Base-by-base conservation (phyloP, 1,140 invertebrate species). In the Tetragonula clypearis region DNA sequence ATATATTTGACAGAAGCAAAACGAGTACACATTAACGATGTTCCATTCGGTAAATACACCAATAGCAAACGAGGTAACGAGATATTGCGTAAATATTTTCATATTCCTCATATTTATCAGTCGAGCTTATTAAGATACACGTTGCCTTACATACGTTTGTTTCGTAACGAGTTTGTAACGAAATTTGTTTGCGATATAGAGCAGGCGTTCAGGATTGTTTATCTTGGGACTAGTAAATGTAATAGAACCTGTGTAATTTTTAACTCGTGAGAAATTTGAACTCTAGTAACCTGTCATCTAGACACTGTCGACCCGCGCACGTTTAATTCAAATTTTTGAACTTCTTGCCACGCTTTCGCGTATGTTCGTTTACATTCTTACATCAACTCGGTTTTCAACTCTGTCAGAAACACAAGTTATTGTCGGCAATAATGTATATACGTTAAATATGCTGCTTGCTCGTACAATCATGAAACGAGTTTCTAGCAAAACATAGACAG, bases 261-360 rank as follows among this genome's bases (percentile, higher is more conserved):
- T 62, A 62, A 62, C 12, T n/a, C n/a, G 11, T 62, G 23, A 62
- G 14, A n/a, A 62, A 62, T n/a, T 62, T 49, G 41, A 49, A 49
- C 41, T 49, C 6, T 49, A 49, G 9, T 8, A 49, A 11, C 41
- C 0, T 49, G 41, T 49, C 41, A 8, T 49, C 8, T 8, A 49
- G 60, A 62, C 1, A 0, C 23, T 12, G n/a, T 9, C n/a, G 60
- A n/a, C n/a, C 60, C n/a, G 60, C 12, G 14, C n/a, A 14, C 1
- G n/a, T 62, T 62, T 23, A 62, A 14, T 82, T 90, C 90, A 82
- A 84, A 73, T 87, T 88, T 88, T 90, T 90, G 88, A 65, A 53
- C n/a, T 77, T 58, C 1, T 12, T n/a, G 35, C 79, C 17, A 30
- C 68, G 35, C 21, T 66, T 55, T 60, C 26, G 30, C 11, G 23